Percentiles rank a stretch among this genome's conserved stretches.
These are phyloP conservation scores for Troides aeacus DNA, from an alignment of 2,888 invertebrate genomes.

Conservation along the genomic window DNA sequence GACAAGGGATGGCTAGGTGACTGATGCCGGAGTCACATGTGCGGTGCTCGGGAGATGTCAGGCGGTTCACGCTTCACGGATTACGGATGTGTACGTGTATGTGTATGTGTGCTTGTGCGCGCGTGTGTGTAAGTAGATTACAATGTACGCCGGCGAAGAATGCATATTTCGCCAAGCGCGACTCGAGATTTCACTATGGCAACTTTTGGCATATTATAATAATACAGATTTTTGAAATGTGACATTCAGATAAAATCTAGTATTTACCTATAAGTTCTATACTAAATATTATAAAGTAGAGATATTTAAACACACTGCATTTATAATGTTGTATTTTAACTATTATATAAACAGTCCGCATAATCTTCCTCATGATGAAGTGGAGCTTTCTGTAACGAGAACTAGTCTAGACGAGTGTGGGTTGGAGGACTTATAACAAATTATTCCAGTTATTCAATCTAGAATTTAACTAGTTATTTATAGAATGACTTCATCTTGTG, in stretches of 20 bases:
- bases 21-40: conserved; percentile 33
- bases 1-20: conserved; percentile 33
- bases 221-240: neutral
- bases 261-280: neutral
- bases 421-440: too few species aligned
- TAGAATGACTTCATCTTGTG: too few species aligned
- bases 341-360: too few species aligned
- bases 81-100: neutral
- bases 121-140: conserved; percentile 22
- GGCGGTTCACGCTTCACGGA: conserved; percentile 22
- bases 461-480: too few species aligned
- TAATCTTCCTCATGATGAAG: too few species aligned
- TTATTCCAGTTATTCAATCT: too few species aligned
- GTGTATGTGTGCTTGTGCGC: conserved; percentile 4
- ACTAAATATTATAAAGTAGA: neutral
- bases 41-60: conserved; percentile 29
- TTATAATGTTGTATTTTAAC: too few species aligned
- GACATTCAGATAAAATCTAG: neutral
- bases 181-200: neutral
- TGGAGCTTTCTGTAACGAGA: too few species aligned
- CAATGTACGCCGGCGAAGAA: conserved; percentile 14
- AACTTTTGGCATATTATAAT: neutral
- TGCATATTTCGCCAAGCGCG: conserved; percentile 12
- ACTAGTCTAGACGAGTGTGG: too few species aligned
- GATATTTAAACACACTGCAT: neutral